Conservation (phyloP, 2,888 invertebrate genomes). For the Leptinotarsa peninsularis region DNA sequence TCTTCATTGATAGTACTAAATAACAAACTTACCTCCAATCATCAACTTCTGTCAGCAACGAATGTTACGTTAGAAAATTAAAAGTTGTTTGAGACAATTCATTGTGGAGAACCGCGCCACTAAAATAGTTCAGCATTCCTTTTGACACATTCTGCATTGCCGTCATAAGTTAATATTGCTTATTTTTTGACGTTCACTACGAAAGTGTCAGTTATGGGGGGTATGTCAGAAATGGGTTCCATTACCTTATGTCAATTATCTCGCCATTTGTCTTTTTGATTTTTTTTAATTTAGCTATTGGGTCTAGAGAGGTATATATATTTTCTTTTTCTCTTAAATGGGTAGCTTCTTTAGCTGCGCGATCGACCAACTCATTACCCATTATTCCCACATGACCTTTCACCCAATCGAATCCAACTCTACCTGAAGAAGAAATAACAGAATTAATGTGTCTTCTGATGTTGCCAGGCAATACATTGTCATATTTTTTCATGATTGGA, state of each 20-base stretch:
- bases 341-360: too few species aligned
- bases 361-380: too few species aligned
- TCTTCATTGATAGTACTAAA: conserved; percentile 21
- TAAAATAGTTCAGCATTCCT: not conserved
- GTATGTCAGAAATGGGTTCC: conserved; percentile 24
- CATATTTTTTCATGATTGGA: too few species aligned
- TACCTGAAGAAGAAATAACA: too few species aligned
- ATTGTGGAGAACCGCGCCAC: not conserved
- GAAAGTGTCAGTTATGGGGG: conserved; percentile 21
- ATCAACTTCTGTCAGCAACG: conserved; percentile 7
- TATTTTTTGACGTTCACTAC: conserved; percentile 10
- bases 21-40: conserved; percentile 8
- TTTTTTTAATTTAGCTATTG: too few species aligned
- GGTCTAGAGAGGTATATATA: too few species aligned
- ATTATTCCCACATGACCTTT: too few species aligned
- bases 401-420: too few species aligned
- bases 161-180: conserved; percentile 21
- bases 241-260: not conserved
- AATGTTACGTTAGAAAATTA: not conserved
- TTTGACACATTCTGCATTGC: conserved; percentile 8
- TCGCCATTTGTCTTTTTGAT: too few species aligned
- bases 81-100: not conserved
- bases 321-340: too few species aligned
- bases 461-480: too few species aligned
- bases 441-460: too few species aligned